Conservation (phyloP, 2,113 vertebrate species). For the Hypocryptadius cinnamomeus region DNA sequence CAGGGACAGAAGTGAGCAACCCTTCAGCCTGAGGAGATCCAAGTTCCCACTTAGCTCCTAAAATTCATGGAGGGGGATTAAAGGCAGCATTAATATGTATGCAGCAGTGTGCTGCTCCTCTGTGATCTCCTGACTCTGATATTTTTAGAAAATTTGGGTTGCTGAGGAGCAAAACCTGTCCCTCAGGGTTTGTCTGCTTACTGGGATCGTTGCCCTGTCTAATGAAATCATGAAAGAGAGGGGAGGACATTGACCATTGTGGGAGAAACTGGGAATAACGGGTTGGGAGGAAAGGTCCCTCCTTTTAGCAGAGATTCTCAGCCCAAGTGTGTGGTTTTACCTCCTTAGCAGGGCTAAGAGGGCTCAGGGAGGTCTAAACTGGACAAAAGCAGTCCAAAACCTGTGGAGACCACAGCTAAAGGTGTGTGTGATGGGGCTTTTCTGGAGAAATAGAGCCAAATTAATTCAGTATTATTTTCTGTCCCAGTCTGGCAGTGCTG, state of each 20-base stretch:
- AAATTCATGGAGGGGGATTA: neutral
- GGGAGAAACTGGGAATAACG: neutral
- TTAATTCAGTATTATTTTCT: neutral
- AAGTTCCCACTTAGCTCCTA: neutral
- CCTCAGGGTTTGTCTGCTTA: neutral
- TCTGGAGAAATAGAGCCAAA: neutral
- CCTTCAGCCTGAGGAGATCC: neutral
- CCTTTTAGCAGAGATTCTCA: neutral
- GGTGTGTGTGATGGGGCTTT: neutral
- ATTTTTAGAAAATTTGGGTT: neutral
- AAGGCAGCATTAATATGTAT: neutral
- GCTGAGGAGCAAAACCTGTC: neutral
- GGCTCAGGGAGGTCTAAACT: neutral
- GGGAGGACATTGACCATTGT: rapidly evolving
- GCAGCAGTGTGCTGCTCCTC: neutral
- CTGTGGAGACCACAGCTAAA: neutral
- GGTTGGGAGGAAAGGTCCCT: neutral
- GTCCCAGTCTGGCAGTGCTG: neutral
- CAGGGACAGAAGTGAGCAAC: neutral
- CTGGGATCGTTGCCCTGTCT: rapidly evolving
- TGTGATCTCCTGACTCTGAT: neutral
- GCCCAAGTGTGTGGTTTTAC: neutral
- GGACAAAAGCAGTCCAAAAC: neutral
- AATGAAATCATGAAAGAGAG: neutral
- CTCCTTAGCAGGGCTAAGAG: neutral